Evolutionary conservation across 1,140 invertebrate species (phyloP), one percentile per base, ranked within the genome.

Genomic region (Coptotermes formosanus): DNA sequence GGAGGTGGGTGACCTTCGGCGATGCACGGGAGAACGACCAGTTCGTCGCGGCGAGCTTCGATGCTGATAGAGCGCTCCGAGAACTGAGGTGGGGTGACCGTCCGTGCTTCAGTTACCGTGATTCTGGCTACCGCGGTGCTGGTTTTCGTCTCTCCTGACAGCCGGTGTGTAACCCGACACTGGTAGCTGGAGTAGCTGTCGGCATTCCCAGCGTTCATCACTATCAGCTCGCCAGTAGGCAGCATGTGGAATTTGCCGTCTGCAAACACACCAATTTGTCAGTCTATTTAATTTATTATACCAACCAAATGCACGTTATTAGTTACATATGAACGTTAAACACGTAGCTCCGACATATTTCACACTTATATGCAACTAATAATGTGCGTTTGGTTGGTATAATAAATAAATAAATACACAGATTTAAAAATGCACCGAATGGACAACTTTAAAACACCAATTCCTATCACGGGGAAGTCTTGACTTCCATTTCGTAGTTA

Each of bases 1-100:
- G 92, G 91, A 6, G 88, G 89, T 11, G 91, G 92, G 86, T 91
- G 91, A 9, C 90, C 91, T 25, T 89, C 19, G 89, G 86, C 90
- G 7, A 89, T 88, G 88, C 92, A 92, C 7, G 89, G 88, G 11
- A 89, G 83, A 25, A 87, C 64, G 3, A 87, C 85, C 11, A 86
- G 82, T 43, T 88, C 87, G 59, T 88, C 87, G 23, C 87, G 75
- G 7, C 85, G 69, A 6, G 82, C 86, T 55, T 88, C 87, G 32
- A 88, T n/a, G 82, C 48, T 84, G 52, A 88, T 32, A 16, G 69
- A 32, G 9, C 85, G 82, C 23, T 87, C 85, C 12, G 82, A 6
- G 38, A 86, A 59, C n/a, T 48, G 85, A 3, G 87, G 87, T n/a
- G 85, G 30, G 4, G 52, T 19, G 8, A 52, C 81, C 23, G 82